Percentiles rank a stretch among this genome's conserved stretches.
Evolutionary conservation across 2,113 vertebrate species (phyloP).

Genomic region (Bungarus multicinctus): DNA sequence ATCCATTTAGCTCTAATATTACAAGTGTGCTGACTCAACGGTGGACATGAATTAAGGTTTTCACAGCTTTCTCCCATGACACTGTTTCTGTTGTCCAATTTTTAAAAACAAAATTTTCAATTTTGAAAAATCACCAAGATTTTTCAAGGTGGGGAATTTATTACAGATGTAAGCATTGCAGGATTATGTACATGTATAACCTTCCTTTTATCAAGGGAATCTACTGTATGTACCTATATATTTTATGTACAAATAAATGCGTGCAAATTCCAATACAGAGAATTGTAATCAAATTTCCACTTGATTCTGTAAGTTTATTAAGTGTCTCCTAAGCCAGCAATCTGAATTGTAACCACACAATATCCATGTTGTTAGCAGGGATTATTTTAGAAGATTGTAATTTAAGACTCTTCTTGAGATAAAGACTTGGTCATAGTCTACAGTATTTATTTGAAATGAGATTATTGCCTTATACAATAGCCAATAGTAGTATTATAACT

Average conservation of each 20-base stretch:
- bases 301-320: slow-evolving; percentile 1
- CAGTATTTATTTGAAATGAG: background rate
- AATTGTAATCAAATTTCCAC: background rate
- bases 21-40: background rate
- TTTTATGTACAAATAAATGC: background rate
- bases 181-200: background rate
- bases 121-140: background rate
- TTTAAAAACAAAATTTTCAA: too few relatives aligned
- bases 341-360: background rate
- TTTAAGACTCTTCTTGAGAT: slow-evolving; percentile 19
- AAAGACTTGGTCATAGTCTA: slow-evolving; percentile 26
- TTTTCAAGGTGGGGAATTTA: background rate
- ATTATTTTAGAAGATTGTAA: slow-evolving; percentile 30
- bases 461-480: slow-evolving; percentile 42
- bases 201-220: background rate
- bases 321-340: background rate
- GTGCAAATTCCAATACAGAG: background rate
- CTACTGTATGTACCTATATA: background rate
- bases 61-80: background rate
- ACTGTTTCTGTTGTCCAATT: background rate
- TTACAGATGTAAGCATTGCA: background rate
- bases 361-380: background rate
- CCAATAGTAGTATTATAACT: slow-evolving; percentile 21
- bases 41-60: background rate
- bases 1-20: background rate